Evolutionary conservation across 1,140 invertebrate genomes (phyloP).

Genomic region (Papilio helenus): DNA sequence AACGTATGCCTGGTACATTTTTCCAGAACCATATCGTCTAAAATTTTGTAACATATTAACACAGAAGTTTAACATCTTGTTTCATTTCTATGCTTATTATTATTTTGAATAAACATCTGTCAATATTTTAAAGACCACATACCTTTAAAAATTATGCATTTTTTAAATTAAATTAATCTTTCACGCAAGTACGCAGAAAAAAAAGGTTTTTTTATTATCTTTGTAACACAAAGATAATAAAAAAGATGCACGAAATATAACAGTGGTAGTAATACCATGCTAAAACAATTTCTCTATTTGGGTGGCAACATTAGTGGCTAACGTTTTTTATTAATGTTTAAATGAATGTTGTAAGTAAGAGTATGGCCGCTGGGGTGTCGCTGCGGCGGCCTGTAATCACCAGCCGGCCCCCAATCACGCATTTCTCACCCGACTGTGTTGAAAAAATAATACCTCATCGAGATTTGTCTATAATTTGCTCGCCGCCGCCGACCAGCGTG

Average conservation of each 20-base stretch:
- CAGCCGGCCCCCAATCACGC: constrained; percentile 78
- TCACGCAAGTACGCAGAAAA: no score
- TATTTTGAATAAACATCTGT: neutral
- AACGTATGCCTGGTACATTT: neutral
- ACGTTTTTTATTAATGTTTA: constrained; percentile 79
- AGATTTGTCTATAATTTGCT: constrained; percentile 81
- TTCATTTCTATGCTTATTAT: no score
- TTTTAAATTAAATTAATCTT: no score
- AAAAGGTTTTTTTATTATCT: neutral
- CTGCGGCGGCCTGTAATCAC: constrained; percentile 71
- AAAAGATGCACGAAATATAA: neutral
- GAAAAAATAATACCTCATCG: constrained; percentile 77
- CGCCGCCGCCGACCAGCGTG: constrained; percentile 47
- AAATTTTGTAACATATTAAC: constrained; percentile 35
- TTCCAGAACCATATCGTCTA: constrained; percentile 48
- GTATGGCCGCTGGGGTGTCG: constrained; percentile 70
- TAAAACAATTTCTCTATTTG: constrained; percentile 56
- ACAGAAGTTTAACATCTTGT: neutral
- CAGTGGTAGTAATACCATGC: neutral
- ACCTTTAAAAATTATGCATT: neutral
- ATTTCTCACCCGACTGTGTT: constrained; percentile 80
- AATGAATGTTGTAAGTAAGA: constrained; percentile 78
- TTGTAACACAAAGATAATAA: neutral
- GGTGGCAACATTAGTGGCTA: constrained; percentile 76
- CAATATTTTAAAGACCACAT: neutral